Base-by-base conservation (phyloP, 2,113 vertebrate genomes). In the Siniperca chuatsi region DNA sequence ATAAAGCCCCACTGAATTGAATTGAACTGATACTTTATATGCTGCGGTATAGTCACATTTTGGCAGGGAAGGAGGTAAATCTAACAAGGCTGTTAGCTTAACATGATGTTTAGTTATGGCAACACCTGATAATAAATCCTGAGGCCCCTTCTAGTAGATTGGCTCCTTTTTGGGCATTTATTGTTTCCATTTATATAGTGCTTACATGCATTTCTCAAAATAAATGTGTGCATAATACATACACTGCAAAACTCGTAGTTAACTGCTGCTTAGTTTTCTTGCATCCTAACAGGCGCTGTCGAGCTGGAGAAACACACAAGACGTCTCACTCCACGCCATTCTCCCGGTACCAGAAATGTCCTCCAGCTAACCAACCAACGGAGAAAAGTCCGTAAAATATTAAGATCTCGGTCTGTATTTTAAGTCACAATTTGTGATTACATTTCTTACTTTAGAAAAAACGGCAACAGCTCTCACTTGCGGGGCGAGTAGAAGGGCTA, bases 311-410 rank as follows among this genome's bases (percentile, higher is more conserved):
- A 29, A 48, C 42, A 16, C 0, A 6, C 0, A 8, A 21, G 75
- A 79, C 0, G 3, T 29, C 75, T 86, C 78, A 79, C 84, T 91
- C 73, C 8, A 0, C 8, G 2, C 3, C 29, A 52, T 58, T 83
- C 42, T 85, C 12, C 12, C 0, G 8, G 62, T n/a, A 57, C 40
- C 50, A 75, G 9, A 70, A 76, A 61, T 42, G 2, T 33, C 6
- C 4, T 48, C 21, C 0, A 4, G 20, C 33, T 8, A 15, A 13
- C 1, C 9, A 44, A 44, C 5, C 46, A 33, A 52, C 35, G 18
- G 9, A 5, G 10, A 9, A 0, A 48, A 8, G 10, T 55, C 62
- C 44, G 7, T 52, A 62, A 75, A 4, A 13, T 0, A 60, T 4
- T 16, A 23, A 20, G 2, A 20, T 9, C 0, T 8, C 29, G 9